These are phyloP conservation scores for Latrodectus geometricus DNA, from an alignment of 1,140 invertebrate genomes.

Conservation along the genomic window DNA sequence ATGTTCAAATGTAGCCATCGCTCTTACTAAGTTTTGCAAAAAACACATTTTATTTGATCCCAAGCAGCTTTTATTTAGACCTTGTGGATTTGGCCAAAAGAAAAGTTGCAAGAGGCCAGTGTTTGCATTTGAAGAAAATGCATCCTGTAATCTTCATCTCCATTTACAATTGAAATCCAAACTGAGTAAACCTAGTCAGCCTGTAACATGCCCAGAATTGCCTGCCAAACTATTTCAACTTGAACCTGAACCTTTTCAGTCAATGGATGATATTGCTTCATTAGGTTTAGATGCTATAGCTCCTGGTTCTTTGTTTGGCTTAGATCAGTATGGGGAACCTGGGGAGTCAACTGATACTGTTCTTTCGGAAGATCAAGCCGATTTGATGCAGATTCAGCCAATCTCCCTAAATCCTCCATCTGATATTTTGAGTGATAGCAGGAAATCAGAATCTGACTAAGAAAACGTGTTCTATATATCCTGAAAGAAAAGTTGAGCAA, in stretches of 20 bases:
- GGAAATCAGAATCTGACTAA: slow-evolving; percentile 44
- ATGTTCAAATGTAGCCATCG: slow-evolving; percentile 21
- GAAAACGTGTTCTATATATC: background rate
- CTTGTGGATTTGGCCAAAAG: slow-evolving; percentile 70
- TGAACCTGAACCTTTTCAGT: slow-evolving; percentile 64
- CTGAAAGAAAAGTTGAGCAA: too few relatives aligned
- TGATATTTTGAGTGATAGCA: slow-evolving; percentile 38
- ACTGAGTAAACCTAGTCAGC: slow-evolving; percentile 21
- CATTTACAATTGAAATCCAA: background rate
- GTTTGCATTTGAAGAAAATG: slow-evolving; percentile 59
- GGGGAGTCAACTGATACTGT: slow-evolving; percentile 57
- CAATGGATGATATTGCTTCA: slow-evolving; percentile 65
- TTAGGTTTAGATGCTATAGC: slow-evolving; percentile 63
- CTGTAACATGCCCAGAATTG: background rate
- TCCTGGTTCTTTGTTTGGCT: slow-evolving; percentile 62
- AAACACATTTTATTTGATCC: slow-evolving; percentile 71
- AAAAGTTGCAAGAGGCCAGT: slow-evolving; percentile 64
- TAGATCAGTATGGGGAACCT: slow-evolving; percentile 62
- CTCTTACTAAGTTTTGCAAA: slow-evolving; percentile 36
- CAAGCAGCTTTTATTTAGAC: slow-evolving; percentile 80
- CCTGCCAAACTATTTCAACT: background rate
- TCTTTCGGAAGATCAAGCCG: slow-evolving; percentile 29
- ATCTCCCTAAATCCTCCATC: slow-evolving; percentile 20
- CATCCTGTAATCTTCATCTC: slow-evolving; percentile 62
- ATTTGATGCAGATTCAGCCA: slow-evolving; percentile 46